Base-by-base conservation (phyloP, 2,797 vertebrate genomes). In the Tenualosa ilisha region DNA sequence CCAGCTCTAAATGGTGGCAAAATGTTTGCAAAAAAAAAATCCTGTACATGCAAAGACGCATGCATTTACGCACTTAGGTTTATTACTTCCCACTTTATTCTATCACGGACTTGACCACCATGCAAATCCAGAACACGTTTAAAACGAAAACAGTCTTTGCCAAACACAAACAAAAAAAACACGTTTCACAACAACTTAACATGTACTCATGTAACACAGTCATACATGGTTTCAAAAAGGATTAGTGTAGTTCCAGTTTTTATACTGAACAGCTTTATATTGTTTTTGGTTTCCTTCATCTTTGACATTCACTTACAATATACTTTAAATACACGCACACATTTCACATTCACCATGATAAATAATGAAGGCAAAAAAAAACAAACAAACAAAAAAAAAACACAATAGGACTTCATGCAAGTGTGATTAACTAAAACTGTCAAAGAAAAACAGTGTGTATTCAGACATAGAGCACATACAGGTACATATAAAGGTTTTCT, bases 221-320 rank as follows among this genome's bases (percentile, higher is more conserved):
- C 15, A 84, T 26, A 68, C 24, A 63, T 22, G 84, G 61, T 43
- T 82, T 85, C 88, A 86, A 89, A 13, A 8, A 84, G 53, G 90
- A 85, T 61, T 86, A 86, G 88, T 90, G 83, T 86, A 85, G 86
- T 95, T 96, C 95, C 95, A 95, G 95, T 96, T 95, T 89, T 84
- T 61, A 87, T 54, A 87, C 86, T 75, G 7, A 43, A 22, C 20
- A 17, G 22, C n/a, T 63, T 63, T 63, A 63, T 24, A 11, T 24
- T 63, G 59, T 22, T 79, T 68, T 68, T 24, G 61, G 63, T 13
- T 68, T 68, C 63, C 63, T 68, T 26, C n/a, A 68, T 31, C 26
- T 79, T 46, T 6, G 22, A 65, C 68, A 20, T 54, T 87, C 51
- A 54, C 13, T 82, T 40, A 79, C 26, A 46, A 1, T 46, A 1